Conservation (phyloP, 2,113 vertebrate genomes). For the Apistogramma diplotaenia region DNA sequence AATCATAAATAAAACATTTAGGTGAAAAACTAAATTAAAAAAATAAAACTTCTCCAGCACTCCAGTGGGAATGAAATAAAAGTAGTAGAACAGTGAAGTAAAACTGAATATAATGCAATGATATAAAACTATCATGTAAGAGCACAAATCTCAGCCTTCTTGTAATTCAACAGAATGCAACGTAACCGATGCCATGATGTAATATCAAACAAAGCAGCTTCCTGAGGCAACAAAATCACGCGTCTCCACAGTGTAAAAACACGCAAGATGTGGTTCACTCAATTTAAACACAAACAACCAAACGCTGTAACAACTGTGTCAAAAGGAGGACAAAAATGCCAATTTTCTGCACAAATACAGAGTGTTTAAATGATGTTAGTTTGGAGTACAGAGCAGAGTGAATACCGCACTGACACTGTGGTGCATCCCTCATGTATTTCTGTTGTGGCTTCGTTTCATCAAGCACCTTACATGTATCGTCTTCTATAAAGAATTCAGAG, state of each 20-base stretch:
- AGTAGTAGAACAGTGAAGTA: not conserved
- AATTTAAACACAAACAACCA: not conserved
- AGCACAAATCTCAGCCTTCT: not conserved
- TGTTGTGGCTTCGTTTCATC: too few species aligned
- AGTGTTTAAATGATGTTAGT: not conserved
- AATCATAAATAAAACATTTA: constrained; percentile 16
- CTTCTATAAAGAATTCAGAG: too few species aligned
- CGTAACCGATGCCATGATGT: not conserved
- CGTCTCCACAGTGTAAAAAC: not conserved
- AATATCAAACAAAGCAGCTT: not conserved
- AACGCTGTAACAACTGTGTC: not conserved
- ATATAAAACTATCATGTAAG: not conserved
- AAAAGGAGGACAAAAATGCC: not conserved
- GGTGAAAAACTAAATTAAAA: not conserved
- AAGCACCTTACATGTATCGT: not conserved
- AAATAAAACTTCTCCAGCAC: not conserved
- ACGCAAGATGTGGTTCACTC: not conserved
- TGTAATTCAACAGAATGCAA: not conserved
- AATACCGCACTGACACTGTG: rapidly evolving
- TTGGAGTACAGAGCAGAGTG: not conserved
- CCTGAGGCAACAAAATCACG: not conserved
- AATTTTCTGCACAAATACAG: not conserved
- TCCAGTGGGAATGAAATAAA: not conserved
- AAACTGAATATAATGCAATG: not conserved
- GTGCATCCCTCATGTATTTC: not conserved